Base-by-base conservation (phyloP, 2,797 vertebrate genomes). In the Clarias laeviceps region DNA sequence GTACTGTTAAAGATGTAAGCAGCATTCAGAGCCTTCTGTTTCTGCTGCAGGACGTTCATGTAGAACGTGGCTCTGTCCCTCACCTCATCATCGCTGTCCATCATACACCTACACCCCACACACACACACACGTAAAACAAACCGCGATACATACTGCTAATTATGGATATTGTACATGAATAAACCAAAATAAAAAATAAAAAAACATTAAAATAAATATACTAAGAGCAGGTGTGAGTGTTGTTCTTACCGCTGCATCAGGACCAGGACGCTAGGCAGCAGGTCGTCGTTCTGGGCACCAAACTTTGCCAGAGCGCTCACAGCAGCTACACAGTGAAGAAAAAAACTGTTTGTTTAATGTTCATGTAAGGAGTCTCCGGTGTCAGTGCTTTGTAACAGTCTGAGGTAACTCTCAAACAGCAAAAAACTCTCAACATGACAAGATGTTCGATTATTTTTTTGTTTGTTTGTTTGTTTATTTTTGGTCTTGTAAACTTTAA, bases 61-160 rank as follows among this genome's bases (percentile, higher is more conserved):
- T 99, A 99, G 95, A 99, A 99, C 0, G 98, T 99, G 0, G 98
- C 98, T 94, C 98, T 95, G 95, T 99, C 98, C 0, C 98, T 95
- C 54, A 99, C 98, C 83, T 99, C 98, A 0, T 99, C 98, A 1
- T 99, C 98, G 0, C 96, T 98, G 93, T 99, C 98, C 97, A 99
- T 98, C 98, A 99, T 99, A 87, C 98, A 99, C 94, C 98, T 99
- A 88, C 37, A 68, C 24, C 24, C 24, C 15, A 50, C 22, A 57
- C 22, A 27, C 69, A 61, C 27, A 82, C 18, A 64, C 57, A 64
- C 20, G 59, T 15, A 29, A 8, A 57, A 81, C 12, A 68, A 34
- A 27, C 24, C 27, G 22, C 8, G 32, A 17, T 0, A 80, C 1
- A 50, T 56, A 78, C 24, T 50, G 40, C 40, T 15, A n/a, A 50